Evolutionary conservation across 2,888 invertebrate genomes (phyloP), one percentile per base, ranked within the genome.

Genomic region (Zhengitettix transpicula): DNA sequence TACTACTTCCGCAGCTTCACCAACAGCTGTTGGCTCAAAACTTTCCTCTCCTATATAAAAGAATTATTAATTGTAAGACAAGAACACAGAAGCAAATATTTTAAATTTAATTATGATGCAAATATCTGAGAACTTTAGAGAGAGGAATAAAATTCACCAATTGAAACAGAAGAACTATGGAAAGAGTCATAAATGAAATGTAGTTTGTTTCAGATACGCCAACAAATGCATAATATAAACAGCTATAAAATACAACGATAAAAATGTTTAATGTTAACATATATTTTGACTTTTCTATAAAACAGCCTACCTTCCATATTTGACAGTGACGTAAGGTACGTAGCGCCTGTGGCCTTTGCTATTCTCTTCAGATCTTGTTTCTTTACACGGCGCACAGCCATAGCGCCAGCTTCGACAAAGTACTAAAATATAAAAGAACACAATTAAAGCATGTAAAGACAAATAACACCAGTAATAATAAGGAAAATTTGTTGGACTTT

Each of bases 341-440:
- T 77, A 10, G 96, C 96, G 59, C 99, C 99, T 0, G 98, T 98
- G 1, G 98, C 97, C 73, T 97, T 99, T 0, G 99, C 98, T 67
- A 99, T 97, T 68, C 98, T 83, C 77, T 97, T 98, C 67, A 99
- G 76, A 74, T 99, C 99, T 0, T 81, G 78, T 73, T 98, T 98
- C 77, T 96, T 96, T 67, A 94, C 93, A 54, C 99, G 78, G 53
- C 99, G 79, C 9, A 99, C 96, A 54, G 91, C 99, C 92, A 99
- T 95, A 14, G 97, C 97, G 1, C 94, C 94, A 54, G 87, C 84
- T 75, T 99, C 99, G 40, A 98, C 89, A 71, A 99, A 99, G 75
- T 98, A 98, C 77, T 78, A 61, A 14, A 65, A 66, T 60, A 47
- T 65, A 60, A 54, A 15, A 47, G n/a, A n/a, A n/a, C n/a, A n/a